Base-by-base conservation (phyloP, 2,888 invertebrate genomes). In the Sphaerophoria taeniata region DNA sequence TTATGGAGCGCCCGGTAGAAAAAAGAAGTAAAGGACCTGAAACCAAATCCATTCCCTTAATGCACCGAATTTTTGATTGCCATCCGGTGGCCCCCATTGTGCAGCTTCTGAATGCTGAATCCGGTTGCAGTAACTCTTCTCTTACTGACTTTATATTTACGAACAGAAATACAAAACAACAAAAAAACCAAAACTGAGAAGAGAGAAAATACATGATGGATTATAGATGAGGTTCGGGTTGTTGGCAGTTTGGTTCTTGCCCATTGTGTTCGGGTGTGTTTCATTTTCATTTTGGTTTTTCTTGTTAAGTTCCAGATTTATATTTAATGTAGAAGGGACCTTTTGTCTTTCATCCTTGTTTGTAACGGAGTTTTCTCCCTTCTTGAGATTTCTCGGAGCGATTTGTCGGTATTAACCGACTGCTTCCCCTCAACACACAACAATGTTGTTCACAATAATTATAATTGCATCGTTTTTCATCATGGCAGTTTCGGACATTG, bases 401-500 rank as follows among this genome's bases (percentile, higher is more conserved):
- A 71, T 74, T 79, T 70, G 39, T 47, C 7, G 31, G 49, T 65
- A 49, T 34, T 45, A 12, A 12, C 58, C 9, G 14, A 24, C 9
- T 43, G 43, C 36, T 6, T 14, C 47, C 36, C 47, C 4, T 5
- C 33, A 6, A 4, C 16, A 3, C 5, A 11, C 9, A 24, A 53
- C 58, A 49, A 43, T 72, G 67, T 76, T 63, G 73, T 24, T 24
- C 24, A 24, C 1, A 24, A 80, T 72, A 76, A 76, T 85, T 80
- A 76, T 79, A 85, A 80, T 85, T 80, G 76, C 75, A 80, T 85
- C 80, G 75, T 84, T 84, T 84, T 80, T 84, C 84, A 84, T 72
- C 61, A 72, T 47, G 33, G 80, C 31, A 36, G 60, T 34, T 60
- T 47, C 24, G 51, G 51, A 69, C 58, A 60, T 47, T 39, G 58